These are phyloP conservation scores for Microtus montanus DNA, from an alignment of 2,113 vertebrate species.

Conservation along the genomic window DNA sequence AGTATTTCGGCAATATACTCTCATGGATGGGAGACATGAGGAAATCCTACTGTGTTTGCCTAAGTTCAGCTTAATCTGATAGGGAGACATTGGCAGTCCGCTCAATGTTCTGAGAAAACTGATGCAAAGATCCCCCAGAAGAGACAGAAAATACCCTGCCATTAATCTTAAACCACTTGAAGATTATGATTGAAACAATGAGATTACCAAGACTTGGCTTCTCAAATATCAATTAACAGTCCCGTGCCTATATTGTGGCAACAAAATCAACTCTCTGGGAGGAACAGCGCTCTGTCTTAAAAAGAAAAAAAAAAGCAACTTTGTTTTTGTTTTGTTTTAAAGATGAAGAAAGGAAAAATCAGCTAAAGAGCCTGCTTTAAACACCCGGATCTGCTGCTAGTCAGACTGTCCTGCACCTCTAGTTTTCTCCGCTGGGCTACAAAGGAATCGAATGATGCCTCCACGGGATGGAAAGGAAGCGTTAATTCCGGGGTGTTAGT, in stretches of 20 bases:
- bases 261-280: slow-evolving; percentile 83
- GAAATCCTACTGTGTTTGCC: slow-evolving; percentile 71
- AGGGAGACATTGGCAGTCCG: slow-evolving; percentile 82
- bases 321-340: slow-evolving; percentile 72
- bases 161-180: slow-evolving; percentile 94
- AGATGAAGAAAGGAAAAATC: slow-evolving; percentile 68
- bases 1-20: slow-evolving; percentile 66
- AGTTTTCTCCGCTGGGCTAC: slow-evolving; percentile 25
- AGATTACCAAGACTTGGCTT: slow-evolving; percentile 91
- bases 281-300: slow-evolving; percentile 20
- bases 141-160: slow-evolving; percentile 84
- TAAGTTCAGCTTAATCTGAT: slow-evolving; percentile 79
- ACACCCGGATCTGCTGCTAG: slow-evolving; percentile 77
- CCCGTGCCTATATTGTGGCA: slow-evolving; percentile 87
- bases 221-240: slow-evolving; percentile 89
- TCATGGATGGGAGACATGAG: slow-evolving; percentile 68
- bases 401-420: slow-evolving; percentile 76
- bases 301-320: not conserved
- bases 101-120: slow-evolving; percentile 85
- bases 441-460: slow-evolving; percentile 21
- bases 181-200: slow-evolving; percentile 93
- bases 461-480: slow-evolving; percentile 38
- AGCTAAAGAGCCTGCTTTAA: slow-evolving; percentile 77
- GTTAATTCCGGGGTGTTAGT: slow-evolving; percentile 11
- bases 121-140: slow-evolving; percentile 86